phyloP scores from a whole-genome alignment of 1,140 invertebrate genomes.

The Bombus confusus region DNA sequence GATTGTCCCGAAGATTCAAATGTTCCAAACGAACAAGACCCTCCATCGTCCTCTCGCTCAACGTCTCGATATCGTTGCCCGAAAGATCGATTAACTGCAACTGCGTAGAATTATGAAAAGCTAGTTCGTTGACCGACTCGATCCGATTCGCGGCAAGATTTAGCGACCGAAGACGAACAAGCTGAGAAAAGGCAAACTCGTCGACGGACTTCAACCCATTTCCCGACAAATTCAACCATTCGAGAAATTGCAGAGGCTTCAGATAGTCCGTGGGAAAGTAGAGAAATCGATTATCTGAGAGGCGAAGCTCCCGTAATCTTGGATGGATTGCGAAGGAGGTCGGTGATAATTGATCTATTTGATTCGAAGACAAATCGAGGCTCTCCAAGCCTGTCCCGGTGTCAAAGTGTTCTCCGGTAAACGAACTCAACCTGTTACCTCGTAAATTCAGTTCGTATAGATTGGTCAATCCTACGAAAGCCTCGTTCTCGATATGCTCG shows the following conservation, averaged over 20 bases:
- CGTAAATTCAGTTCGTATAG: slow-evolving; percentile 90
- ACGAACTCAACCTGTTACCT: slow-evolving; percentile 88
- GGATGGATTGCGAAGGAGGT: slow-evolving; percentile 92
- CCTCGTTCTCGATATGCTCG: slow-evolving; percentile 88
- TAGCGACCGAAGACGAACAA: slow-evolving; percentile 87
- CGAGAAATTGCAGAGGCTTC: slow-evolving; percentile 88
- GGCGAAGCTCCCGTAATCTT: slow-evolving; percentile 86
- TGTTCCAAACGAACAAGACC: slow-evolving; percentile 89
- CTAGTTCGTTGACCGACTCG: slow-evolving; percentile 90
- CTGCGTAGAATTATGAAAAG: slow-evolving; percentile 95
- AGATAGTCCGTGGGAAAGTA: slow-evolving; percentile 92
- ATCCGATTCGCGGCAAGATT: slow-evolving; percentile 89
- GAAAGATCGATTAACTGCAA: slow-evolving; percentile 89
- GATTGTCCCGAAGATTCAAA: slow-evolving; percentile 90
- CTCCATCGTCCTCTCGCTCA: slow-evolving; percentile 92
- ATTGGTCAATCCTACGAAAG: slow-evolving; percentile 88
- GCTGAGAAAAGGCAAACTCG: slow-evolving; percentile 92
- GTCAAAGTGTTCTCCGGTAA: slow-evolving; percentile 89
- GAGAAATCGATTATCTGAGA: slow-evolving; percentile 89
- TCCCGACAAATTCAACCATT: slow-evolving; percentile 88
- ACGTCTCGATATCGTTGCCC: slow-evolving; percentile 88
- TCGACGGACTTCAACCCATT: slow-evolving; percentile 91
- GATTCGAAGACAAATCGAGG: slow-evolving; percentile 90
- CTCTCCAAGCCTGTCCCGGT: slow-evolving; percentile 89
- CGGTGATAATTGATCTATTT: slow-evolving; percentile 88